Evolutionary conservation across 2,888 invertebrate species (phyloP).

Genomic region (Agonopterix subpropinquella): DNA sequence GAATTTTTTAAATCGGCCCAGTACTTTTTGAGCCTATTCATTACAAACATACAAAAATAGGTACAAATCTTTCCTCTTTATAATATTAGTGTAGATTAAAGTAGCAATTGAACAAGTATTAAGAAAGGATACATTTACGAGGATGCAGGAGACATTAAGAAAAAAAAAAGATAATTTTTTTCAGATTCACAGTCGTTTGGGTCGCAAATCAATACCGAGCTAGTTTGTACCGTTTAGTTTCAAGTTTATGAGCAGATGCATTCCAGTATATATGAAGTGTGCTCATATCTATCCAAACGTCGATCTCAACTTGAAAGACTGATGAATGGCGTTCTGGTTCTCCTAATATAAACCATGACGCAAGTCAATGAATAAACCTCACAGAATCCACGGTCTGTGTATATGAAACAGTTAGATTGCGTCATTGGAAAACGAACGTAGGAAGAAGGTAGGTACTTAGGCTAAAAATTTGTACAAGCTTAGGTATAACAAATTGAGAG

Average conservation of each 20-base stretch:
- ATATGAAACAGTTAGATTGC: conserved; percentile 14
- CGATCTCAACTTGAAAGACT: conserved; percentile 28
- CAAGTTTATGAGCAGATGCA: conserved; percentile 3
- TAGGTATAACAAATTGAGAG: no score
- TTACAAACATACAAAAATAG: no score
- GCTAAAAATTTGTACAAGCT: no score
- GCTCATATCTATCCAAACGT: conserved; percentile 25
- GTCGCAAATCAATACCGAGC: not conserved
- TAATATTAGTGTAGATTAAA: no score
- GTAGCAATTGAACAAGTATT: no score
- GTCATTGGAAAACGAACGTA: conserved; percentile 14
- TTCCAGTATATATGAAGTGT: conserved; percentile 19
- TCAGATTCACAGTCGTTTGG: no score
- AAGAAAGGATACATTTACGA: no score
- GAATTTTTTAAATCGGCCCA: no score
- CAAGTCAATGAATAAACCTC: conserved; percentile 26
- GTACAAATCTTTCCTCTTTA: no score
- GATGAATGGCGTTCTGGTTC: conserved; percentile 34
- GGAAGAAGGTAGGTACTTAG: conserved; percentile 2
- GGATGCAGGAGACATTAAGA: no score
- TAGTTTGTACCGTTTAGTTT: not conserved
- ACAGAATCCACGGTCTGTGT: conserved; percentile 21
- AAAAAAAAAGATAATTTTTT: no score
- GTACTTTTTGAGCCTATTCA: no score
- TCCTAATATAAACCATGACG: conserved; percentile 46